These are phyloP conservation scores for Yponomeuta sedellus DNA, from an alignment of 2,888 invertebrate genomes.

Conservation along the genomic window DNA sequence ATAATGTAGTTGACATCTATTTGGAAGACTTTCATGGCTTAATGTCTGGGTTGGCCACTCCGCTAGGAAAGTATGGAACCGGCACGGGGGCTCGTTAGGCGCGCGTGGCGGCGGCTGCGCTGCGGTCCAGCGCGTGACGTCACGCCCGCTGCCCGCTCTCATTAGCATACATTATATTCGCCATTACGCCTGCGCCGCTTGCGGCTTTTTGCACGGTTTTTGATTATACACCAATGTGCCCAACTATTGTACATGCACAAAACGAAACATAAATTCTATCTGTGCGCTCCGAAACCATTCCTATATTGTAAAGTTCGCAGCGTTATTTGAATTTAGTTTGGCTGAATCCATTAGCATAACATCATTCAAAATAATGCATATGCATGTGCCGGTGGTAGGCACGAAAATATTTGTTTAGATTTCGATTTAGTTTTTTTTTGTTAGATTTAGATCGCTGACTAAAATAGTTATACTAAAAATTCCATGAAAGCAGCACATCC, in stretches of 20 bases:
- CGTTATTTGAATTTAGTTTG: not conserved
- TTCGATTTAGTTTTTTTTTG: not conserved
- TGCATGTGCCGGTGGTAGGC: not conserved
- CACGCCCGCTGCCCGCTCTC: conserved; percentile 62
- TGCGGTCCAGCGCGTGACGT: conserved; percentile 70
- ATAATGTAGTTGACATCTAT: conserved; percentile 3
- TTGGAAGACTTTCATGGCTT: conserved; percentile 17
- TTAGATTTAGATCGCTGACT: not conserved
- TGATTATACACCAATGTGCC: conserved; percentile 45
- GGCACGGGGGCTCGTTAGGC: conserved; percentile 67
- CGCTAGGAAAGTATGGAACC: conserved; percentile 51
- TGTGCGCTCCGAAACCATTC: not conserved
- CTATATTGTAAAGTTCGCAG: not conserved
- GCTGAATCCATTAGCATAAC: not conserved
- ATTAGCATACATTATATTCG: conserved; percentile 75
- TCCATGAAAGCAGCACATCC: not conserved
- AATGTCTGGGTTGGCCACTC: conserved; percentile 26
- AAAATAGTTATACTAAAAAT: not conserved
- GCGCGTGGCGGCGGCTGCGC: conserved; percentile 44
- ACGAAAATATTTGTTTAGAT: not conserved
- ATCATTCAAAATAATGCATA: not conserved
- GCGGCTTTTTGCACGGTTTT: conserved; percentile 60
- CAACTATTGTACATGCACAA: conserved; percentile 21
- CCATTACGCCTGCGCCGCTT: conserved; percentile 61
- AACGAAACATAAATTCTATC: not conserved